Conservation (phyloP, 2,113 vertebrate genomes). For the Gallinago paraguaiae region DNA sequence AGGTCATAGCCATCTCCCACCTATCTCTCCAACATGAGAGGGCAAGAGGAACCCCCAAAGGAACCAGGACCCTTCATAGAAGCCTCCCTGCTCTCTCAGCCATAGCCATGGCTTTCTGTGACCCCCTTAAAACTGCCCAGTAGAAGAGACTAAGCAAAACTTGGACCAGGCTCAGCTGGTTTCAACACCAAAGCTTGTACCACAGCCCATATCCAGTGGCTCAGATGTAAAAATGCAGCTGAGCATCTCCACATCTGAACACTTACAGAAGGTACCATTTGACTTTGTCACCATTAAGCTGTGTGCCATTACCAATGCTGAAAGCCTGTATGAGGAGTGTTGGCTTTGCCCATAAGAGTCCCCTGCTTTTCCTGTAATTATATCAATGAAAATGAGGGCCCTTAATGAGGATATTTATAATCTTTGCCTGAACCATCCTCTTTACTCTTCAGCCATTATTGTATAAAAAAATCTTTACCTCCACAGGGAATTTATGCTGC, state of each 20-base stretch:
- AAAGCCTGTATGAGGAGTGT: neutral
- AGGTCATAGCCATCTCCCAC: neutral
- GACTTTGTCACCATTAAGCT: neutral
- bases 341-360: neutral
- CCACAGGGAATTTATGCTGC: neutral
- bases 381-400: neutral
- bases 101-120: fast-evolving
- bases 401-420: neutral
- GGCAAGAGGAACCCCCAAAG: neutral
- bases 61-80: neutral
- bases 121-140: neutral
- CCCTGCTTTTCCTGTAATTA: neutral
- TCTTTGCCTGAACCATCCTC: neutral
- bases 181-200: neutral
- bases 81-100: neutral
- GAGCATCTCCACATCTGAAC: neutral
- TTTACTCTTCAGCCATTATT: neutral
- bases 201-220: neutral
- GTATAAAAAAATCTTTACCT: neutral
- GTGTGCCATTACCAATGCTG: neutral
- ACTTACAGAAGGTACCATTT: neutral
- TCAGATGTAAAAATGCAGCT: neutral
- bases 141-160: neutral
- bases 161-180: neutral
- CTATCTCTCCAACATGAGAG: neutral